Evolutionary conservation across 2,888 invertebrate genomes (phyloP), one percentile per base, ranked within the genome.

Genomic region (Drosophila putrida): DNA sequence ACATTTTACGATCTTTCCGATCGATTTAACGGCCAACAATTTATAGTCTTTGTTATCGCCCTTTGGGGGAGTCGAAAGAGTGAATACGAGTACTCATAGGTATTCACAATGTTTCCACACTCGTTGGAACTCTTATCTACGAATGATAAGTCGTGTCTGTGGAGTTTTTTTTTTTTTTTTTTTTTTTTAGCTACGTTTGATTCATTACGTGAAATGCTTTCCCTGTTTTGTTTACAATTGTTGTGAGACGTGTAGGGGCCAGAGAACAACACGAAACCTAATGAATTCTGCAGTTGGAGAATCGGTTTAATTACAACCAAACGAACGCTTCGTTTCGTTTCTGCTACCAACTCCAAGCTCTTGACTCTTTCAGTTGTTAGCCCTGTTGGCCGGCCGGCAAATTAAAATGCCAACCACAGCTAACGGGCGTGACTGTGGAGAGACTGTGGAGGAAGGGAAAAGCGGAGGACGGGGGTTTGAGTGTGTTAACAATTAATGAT

Each of bases 361-460:
- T 57, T 44, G 13, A 46, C 33, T 54, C 35, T 25, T 43, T n/a
- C 9, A 46, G 62, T 28, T 49, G 25, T 4, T 9, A 13, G 41
- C 54, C 43, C 20, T 49, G 10, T 46, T 20, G 27, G 53, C 55
- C 57, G 41, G 76, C 58, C 71, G 71, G 68, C 62, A 73, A 79
- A 79, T 81, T 81, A 72, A 74, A 77, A 81, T 81, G 80, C 82
- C 80, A 79, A 74, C 70, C 80, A 82, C 82, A 80, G 51, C 25
- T 64, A 64, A 60, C 46, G 46, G 38, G 57, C 71, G 71, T 75
- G 78, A 63, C 74, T 27, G 39, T 41, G 36, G 33, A 35, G 41
- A 31, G 20, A 33, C 33, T 39, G 31, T 41, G 25, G 44, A 36
- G 4, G 35, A 33, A 20, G 50, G 33, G 6, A 11, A 11, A 11